Percentiles rank a stretch among this genome's conserved stretches.
phyloP scores from a whole-genome alignment of 2,797 vertebrate species.

The Microchirus variegatus region DNA sequence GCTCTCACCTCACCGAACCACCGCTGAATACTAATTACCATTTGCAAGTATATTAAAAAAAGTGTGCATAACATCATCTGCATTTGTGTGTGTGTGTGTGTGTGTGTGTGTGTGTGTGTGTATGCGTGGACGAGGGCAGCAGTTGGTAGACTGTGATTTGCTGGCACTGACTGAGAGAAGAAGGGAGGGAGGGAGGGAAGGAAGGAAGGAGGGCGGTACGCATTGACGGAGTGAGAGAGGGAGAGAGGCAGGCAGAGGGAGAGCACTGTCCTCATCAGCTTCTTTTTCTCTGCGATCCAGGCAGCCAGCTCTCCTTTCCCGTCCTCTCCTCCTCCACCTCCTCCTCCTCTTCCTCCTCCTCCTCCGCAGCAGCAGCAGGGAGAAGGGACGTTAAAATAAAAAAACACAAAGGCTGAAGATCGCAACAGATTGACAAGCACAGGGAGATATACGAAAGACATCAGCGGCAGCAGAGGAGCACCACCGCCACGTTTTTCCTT shows the following conservation, averaged over 20 bases:
- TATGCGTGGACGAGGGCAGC: constrained; percentile 36
- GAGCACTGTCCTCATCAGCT: constrained; percentile 67
- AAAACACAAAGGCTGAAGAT: constrained; percentile 9
- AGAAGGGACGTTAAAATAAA: constrained; percentile 24
- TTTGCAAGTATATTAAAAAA: constrained; percentile 43
- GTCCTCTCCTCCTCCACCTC: constrained; percentile 33
- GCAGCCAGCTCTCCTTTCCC: constrained; percentile 54
- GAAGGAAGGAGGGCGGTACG: constrained; percentile 19
- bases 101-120: constrained; percentile 37
- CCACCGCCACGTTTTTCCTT: not conserved
- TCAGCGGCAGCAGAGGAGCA: constrained; percentile 25
- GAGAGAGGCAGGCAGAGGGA: constrained; percentile 53
- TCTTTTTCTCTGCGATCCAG: constrained; percentile 66
- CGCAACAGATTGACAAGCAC: constrained; percentile 24
- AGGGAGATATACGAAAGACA: constrained; percentile 30
- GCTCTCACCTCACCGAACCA: constrained; percentile 43
- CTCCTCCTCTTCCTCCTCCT: constrained; percentile 33
- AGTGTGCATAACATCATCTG: constrained; percentile 22
- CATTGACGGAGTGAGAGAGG: constrained; percentile 1
- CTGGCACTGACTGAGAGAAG: constrained; percentile 71
- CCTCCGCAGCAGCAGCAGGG: constrained; percentile 43
- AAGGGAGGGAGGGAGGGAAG: constrained; percentile 44
- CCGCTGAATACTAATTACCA: constrained; percentile 72
- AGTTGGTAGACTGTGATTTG: constrained; percentile 77
- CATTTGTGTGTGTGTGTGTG: constrained; percentile 38